Evolutionary conservation across 2,797 vertebrate species (phyloP).

Genomic region (Schizothorax lantsangensis): DNA sequence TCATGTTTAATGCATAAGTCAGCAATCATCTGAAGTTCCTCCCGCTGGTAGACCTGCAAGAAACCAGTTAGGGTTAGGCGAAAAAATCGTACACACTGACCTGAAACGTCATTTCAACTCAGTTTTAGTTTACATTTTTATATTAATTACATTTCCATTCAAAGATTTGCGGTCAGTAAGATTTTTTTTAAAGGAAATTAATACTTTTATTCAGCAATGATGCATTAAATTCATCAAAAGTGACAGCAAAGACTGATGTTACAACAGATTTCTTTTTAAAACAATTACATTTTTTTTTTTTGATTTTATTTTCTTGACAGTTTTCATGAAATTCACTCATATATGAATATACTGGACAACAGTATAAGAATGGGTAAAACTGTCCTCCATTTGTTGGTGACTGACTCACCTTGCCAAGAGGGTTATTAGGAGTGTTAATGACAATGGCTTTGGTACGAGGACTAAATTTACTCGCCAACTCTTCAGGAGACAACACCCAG

Average conservation of each 20-base stretch:
- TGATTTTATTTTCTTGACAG: not conserved
- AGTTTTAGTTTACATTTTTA: not conserved
- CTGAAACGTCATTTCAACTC: not conserved
- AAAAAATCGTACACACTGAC: not conserved
- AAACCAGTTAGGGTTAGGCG: not conserved
- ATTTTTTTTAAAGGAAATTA: not conserved
- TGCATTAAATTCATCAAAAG: not conserved
- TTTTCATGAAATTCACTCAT: not conserved
- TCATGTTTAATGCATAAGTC: conserved; percentile 89
- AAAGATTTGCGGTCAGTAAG: not conserved
- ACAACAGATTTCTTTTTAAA: not conserved
- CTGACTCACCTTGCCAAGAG: conserved; percentile 89
- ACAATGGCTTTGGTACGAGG: conserved; percentile 88
- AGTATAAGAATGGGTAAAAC: not conserved
- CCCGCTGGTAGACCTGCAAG: conserved; percentile 85
- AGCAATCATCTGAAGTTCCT: conserved; percentile 88
- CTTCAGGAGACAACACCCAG: conserved; percentile 87
- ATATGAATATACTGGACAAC: not conserved
- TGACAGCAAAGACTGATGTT: not conserved
- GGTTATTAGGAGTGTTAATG: conserved; percentile 96
- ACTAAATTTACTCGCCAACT: conserved; percentile 89
- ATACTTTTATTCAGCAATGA: not conserved
- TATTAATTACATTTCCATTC: not conserved
- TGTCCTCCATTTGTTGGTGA: not conserved
- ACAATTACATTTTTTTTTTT: not conserved